Base-by-base conservation (phyloP, 2,888 invertebrate genomes). In the Dasysyrphus albostriatus region DNA sequence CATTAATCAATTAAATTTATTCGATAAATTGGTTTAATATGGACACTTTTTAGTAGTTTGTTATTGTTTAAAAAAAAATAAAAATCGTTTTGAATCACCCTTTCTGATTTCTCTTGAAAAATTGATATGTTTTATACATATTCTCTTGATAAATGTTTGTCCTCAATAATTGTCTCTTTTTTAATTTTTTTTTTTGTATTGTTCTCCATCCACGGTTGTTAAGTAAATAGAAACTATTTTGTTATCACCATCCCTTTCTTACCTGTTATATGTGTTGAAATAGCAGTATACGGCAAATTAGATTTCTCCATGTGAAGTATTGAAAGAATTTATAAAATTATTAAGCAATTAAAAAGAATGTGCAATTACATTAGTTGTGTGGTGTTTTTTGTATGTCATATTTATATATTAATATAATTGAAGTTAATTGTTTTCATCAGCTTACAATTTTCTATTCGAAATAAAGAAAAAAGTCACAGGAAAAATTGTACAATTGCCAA, bases 251-350 rank as follows among this genome's bases (percentile, higher is more conserved):
- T 87, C 83, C 47, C 78, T 19, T n/a, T 87, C 59, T 32, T 5
- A 12, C 67, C 5, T 24, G n/a, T 14, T n/a, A 12, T 2, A 19
- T 47, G 2, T 4, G 9, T n/a, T 78, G 85, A 87, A 74, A 82
- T 34, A 51, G 58, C 51, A 79, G 2, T 42, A 72, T 72, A 87
- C 82, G 73, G 77, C 73, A 85, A 81, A 85, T 61, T 63, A 74
- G 87, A 87, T 87, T 87, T 87, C 87, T 87, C 87, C 83, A 79
- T 51, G 59, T 56, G 19, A 47, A 85, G 51, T 59, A 58, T 59
- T 37, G 67, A 51, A 72, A 49, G 58, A 34, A 63, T 59, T 75
- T 49, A 44, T 14, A 47, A 8, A 24, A n/a, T 51, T 24, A 51
- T n/a, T 7, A 65, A 65, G 32, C 16, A 32, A 47, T 49, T 34